These are phyloP conservation scores for Shinisaurus crocodilurus DNA, from an alignment of 2,113 vertebrate species.

Conservation along the genomic window DNA sequence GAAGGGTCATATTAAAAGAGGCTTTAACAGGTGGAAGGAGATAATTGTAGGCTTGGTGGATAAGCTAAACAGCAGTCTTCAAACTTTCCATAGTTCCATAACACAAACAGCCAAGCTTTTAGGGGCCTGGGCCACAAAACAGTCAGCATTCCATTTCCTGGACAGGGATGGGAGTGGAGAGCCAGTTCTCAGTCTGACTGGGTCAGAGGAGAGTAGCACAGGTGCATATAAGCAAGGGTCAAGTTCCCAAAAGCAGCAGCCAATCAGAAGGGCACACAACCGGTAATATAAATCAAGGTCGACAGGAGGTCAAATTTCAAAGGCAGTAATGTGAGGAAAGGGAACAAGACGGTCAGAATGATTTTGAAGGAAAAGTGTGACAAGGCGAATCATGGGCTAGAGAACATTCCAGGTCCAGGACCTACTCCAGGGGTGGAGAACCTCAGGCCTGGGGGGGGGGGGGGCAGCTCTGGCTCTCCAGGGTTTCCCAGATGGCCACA, in stretches of 20 bases:
- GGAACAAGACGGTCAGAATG: background rate
- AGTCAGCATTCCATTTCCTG: background rate
- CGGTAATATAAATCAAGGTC: background rate
- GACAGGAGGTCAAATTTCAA: background rate
- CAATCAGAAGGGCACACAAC: background rate
- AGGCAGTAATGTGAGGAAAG: background rate
- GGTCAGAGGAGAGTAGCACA: background rate
- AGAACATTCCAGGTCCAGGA: background rate
- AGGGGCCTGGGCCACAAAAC: background rate
- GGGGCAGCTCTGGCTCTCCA: too few relatives aligned
- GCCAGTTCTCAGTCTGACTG: background rate
- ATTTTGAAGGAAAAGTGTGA: background rate
- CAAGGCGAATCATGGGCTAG: background rate
- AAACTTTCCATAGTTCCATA: background rate
- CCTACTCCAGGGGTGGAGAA: too few relatives aligned
- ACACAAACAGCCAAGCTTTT: background rate
- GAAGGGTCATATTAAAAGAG: background rate
- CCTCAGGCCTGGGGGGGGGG: too few relatives aligned
- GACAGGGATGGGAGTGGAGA: background rate
- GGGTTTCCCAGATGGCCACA: too few relatives aligned
- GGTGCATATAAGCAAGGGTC: background rate
- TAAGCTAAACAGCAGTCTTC: background rate
- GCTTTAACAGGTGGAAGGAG: slow-evolving; percentile 32
- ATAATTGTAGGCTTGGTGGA: background rate
- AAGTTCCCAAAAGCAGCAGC: background rate